These are phyloP conservation scores for Tenthredo scrophulariae DNA, from an alignment of 2,888 invertebrate species.

Conservation along the genomic window DNA sequence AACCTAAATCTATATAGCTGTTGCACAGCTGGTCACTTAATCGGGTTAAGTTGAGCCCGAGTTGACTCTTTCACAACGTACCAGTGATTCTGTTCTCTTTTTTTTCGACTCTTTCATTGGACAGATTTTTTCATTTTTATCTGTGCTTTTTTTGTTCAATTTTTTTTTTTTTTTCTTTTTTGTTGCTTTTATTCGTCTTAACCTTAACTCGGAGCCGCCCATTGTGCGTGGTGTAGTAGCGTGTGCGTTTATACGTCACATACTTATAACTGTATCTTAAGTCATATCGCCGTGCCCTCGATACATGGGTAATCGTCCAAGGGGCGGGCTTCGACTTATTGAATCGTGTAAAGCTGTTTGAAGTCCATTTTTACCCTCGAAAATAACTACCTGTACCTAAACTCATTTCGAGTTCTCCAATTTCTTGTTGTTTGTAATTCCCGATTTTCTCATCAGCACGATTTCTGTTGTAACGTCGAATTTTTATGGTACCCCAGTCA, in stretches of 20 bases:
- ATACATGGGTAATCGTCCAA: conserved; percentile 37
- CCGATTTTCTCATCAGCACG: background rate
- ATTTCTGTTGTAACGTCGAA: background rate
- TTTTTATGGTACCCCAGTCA: background rate
- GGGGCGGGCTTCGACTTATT: background rate
- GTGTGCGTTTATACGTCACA: conserved; percentile 52
- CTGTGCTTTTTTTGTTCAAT: background rate
- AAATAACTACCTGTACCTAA: background rate
- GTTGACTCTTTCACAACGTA: conserved; percentile 48
- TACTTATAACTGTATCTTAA: conserved; percentile 39
- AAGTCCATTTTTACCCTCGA: background rate
- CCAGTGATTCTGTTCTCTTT: background rate
- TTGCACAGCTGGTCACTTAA: conserved; percentile 33
- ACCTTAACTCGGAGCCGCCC: conserved; percentile 15
- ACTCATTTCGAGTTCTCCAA: too few relatives aligned
- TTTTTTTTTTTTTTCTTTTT: conserved; percentile 21
- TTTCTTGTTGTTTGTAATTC: too few relatives aligned
- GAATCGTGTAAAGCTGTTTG: background rate
- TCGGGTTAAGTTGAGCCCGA: conserved; percentile 41
- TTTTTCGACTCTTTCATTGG: conserved; percentile 13
- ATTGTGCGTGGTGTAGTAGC: conserved; percentile 28
- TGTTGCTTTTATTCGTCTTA: background rate
- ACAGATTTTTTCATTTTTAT: conserved; percentile 21
- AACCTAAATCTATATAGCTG: background rate
- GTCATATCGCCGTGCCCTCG: conserved; percentile 43